phyloP scores from a whole-genome alignment of 2,888 invertebrate species.

The Napeogenes inachia region DNA sequence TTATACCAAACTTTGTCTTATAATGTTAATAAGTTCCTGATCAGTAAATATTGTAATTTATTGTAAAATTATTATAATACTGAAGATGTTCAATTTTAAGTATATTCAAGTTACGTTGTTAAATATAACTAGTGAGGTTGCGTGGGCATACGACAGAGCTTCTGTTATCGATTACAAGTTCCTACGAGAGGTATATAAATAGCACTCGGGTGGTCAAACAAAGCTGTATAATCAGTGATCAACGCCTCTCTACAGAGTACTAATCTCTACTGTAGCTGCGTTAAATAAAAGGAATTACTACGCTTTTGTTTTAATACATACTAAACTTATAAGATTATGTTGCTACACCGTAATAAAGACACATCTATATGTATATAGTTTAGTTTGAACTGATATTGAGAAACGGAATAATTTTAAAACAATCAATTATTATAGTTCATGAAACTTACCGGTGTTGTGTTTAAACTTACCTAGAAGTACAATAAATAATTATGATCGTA shows the following conservation, averaged over 20 bases:
- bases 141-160: conserved; percentile 20
- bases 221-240: conserved; percentile 40
- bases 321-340: not conserved
- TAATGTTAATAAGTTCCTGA: too few species aligned
- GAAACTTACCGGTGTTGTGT: too few species aligned
- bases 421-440: too few species aligned
- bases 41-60: too few species aligned
- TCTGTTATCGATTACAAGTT: conserved; percentile 39
- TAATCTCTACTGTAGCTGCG: conserved; percentile 25
- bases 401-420: too few species aligned
- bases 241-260: conserved; percentile 30
- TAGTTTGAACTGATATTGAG: too few species aligned
- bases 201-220: conserved; percentile 37
- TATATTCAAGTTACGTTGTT: conserved; percentile 6
- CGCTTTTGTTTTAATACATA: conserved; percentile 12
- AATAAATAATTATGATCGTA: not conserved
- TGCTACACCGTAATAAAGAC: too few species aligned
- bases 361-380: too few species aligned
- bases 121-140: conserved; percentile 10
- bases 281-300: conserved; percentile 16
- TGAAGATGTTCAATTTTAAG: not conserved
- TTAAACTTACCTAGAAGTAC: too few species aligned
- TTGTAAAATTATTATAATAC: too few species aligned
- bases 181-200: conserved; percentile 42
- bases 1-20: too few species aligned